Percentiles rank a stretch among this genome's conserved stretches.
phyloP scores from a whole-genome alignment of 2,888 invertebrate species.

The Coleophora deauratella region DNA sequence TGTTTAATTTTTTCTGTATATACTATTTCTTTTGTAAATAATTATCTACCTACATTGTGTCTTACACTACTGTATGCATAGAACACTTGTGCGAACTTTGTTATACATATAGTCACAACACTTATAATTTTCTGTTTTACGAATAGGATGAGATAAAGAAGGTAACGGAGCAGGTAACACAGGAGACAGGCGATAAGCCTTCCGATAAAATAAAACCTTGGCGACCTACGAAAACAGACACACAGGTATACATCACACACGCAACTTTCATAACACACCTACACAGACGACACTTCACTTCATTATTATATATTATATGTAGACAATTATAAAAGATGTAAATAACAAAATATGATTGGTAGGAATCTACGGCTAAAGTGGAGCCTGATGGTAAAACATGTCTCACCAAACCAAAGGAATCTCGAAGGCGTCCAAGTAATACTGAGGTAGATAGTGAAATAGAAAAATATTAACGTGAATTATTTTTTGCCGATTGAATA shows the following conservation, averaged over 20 bases:
- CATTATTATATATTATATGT: too few relatives aligned
- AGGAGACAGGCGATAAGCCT: slow-evolving; percentile 47
- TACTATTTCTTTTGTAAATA: slow-evolving; percentile 6
- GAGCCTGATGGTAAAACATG: slow-evolving; percentile 38
- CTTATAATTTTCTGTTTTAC: slow-evolving; percentile 39
- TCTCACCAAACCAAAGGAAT: slow-evolving; percentile 27
- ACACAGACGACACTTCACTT: too few relatives aligned
- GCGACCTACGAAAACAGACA: slow-evolving; percentile 60
- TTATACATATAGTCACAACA: slow-evolving; percentile 8
- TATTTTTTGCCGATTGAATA: too few relatives aligned
- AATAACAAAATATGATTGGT: slow-evolving; percentile 14
- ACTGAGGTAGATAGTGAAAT: slow-evolving; percentile 33
- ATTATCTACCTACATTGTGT: neutral
- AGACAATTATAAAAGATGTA: too few relatives aligned
- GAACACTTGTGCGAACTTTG: neutral
- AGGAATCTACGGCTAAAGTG: slow-evolving; percentile 37
- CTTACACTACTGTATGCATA: neutral
- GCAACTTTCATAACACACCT: slow-evolving; percentile 6
- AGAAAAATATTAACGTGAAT: neutral
- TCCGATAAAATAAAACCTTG: slow-evolving; percentile 53
- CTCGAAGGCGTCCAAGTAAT: slow-evolving; percentile 27
- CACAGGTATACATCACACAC: slow-evolving; percentile 37
- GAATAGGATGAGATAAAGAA: slow-evolving; percentile 53
- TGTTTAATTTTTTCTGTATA: slow-evolving; percentile 28
- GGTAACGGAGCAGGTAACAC: slow-evolving; percentile 40